Percentiles rank a stretch among this genome's conserved stretches.
phyloP scores from a whole-genome alignment of 2,113 vertebrate genomes.

The Muscicapa adusta region DNA sequence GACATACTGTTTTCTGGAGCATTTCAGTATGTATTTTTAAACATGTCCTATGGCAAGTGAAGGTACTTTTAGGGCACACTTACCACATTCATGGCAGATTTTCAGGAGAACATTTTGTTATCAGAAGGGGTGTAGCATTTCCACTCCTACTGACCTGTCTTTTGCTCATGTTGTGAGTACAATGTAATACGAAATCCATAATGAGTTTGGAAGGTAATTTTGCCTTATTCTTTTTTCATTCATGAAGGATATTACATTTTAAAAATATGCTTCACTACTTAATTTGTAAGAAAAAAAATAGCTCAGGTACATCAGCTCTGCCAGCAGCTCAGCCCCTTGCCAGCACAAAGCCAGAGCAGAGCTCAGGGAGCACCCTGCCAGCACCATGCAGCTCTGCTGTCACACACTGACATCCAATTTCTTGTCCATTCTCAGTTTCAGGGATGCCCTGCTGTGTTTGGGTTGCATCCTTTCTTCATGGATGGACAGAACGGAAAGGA shows the following conservation, averaged over 20 bases:
- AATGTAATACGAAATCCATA: neutral
- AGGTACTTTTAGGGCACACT: neutral
- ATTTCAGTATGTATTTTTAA: neutral
- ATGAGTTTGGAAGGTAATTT: neutral
- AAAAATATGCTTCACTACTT: neutral
- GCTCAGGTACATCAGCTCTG: no score
- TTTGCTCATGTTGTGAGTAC: neutral
- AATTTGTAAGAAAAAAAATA: neutral
- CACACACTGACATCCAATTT: accelerated
- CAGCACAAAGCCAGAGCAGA: neutral
- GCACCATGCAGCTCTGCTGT: neutral
- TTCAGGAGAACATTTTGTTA: neutral
- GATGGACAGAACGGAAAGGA: neutral
- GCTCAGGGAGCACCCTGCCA: neutral
- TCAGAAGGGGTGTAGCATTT: neutral
- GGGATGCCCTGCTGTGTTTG: neutral
- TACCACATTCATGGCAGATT: neutral
- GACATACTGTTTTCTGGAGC: neutral
- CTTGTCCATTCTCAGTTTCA: neutral
- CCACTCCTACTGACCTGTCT: neutral
- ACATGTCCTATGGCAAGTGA: accelerated
- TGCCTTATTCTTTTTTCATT: neutral
- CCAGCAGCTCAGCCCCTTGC: no score
- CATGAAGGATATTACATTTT: neutral
- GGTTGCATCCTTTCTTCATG: neutral